Evolutionary conservation across 2,113 vertebrate genomes (phyloP).

Genomic region (Uria aalge): DNA sequence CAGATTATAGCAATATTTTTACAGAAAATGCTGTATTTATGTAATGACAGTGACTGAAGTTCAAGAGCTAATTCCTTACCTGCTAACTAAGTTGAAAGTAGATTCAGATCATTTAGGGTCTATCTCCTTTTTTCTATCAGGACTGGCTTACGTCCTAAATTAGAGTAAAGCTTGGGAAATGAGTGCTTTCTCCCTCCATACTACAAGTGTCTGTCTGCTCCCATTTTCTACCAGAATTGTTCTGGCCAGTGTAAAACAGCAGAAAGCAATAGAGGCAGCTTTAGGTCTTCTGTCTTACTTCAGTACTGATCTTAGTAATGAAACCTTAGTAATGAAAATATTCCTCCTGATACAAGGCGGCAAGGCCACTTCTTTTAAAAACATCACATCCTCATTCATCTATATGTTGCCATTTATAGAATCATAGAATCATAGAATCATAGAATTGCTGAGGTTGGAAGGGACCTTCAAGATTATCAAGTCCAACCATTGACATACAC

Average conservation of each 20-base stretch:
- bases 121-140: neutral
- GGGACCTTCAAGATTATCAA: too few species aligned
- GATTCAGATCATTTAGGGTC: neutral
- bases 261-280: neutral
- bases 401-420: neutral
- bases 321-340: neutral
- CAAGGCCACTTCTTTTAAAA: neutral
- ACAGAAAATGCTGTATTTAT: neutral
- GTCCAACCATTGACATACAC: too few species aligned
- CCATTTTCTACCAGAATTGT: neutral
- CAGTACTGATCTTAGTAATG: neutral
- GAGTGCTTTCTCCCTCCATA: neutral
- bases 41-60: neutral
- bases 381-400: neutral
- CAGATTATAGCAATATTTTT: neutral
- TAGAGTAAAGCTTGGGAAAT: neutral
- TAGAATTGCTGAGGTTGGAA: too few species aligned
- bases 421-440: too few species aligned
- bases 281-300: neutral
- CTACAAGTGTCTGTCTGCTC: neutral
- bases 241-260: neutral
- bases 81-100: neutral
- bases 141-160: neutral
- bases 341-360: neutral
- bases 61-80: slow-evolving; percentile 1